Conservation (phyloP, 2,888 invertebrate genomes). For the Philopedon plagiatum region DNA sequence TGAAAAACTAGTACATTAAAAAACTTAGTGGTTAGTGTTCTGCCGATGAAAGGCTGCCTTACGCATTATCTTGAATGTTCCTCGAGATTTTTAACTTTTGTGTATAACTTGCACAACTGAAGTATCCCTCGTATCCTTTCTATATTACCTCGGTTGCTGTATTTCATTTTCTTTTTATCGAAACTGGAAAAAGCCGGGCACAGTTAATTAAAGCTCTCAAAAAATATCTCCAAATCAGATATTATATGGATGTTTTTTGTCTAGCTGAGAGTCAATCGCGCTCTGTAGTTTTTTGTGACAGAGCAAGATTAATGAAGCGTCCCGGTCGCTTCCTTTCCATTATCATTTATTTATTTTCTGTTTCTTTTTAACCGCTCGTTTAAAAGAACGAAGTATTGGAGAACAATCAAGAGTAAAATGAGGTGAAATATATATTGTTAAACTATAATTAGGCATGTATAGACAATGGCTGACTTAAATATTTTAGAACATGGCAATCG, state of each 20-base stretch:
- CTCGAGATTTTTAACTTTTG: no score
- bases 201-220: constrained; percentile 12
- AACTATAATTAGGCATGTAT: no score
- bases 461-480: no score
- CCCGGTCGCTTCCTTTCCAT: background rate
- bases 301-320: constrained; percentile 13
- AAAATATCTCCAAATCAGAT: constrained; percentile 16
- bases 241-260: constrained; percentile 17
- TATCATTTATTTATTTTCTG: background rate
- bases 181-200: background rate
- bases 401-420: background rate
- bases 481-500: no score
- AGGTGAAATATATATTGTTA: background rate
- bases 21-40: no score
- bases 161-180: constrained; percentile 10
- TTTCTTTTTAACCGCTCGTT: background rate
- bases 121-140: background rate
- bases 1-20: no score
- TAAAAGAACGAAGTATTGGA: background rate
- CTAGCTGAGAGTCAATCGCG: constrained; percentile 13
- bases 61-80: no score
- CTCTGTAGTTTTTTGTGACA: background rate
- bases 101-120: no score
- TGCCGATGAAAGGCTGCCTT: no score
- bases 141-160: background rate